Conservation (phyloP, 2,888 invertebrate genomes). For the Eristalis tenax region DNA sequence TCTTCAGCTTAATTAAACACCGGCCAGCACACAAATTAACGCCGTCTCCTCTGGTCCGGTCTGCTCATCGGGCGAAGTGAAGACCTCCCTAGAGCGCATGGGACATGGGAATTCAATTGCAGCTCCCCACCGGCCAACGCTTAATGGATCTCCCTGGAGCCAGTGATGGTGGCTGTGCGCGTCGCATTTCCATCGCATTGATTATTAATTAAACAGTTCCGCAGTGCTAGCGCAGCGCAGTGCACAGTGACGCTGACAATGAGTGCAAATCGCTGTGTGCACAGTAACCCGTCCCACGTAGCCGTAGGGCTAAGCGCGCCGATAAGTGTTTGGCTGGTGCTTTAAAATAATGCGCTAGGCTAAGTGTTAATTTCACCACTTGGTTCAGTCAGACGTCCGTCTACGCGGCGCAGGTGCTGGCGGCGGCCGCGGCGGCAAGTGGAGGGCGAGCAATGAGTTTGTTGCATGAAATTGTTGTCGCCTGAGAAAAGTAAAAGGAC, state of each 20-base stretch:
- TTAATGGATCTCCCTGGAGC: slow-evolving; percentile 58
- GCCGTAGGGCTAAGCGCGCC: slow-evolving; percentile 38
- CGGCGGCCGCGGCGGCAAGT: background rate
- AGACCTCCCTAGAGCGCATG: slow-evolving; percentile 58
- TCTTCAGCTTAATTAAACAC: slow-evolving; percentile 68
- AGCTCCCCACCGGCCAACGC: slow-evolving; percentile 15
- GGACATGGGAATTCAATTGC: slow-evolving; percentile 57
- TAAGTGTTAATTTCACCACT: slow-evolving; percentile 69
- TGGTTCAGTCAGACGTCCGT: slow-evolving; percentile 8
- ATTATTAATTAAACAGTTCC: slow-evolving; percentile 63
- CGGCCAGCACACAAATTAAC: slow-evolving; percentile 53
- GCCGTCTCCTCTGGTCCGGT: slow-evolving; percentile 24
- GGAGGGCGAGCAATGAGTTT: background rate
- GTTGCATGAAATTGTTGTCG: background rate
- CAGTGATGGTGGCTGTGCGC: background rate
- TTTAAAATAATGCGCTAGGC: slow-evolving; percentile 58
- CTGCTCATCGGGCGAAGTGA: slow-evolving; percentile 17
- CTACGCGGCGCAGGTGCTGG: background rate
- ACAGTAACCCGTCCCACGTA: slow-evolving; percentile 1
- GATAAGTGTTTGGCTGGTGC: slow-evolving; percentile 62
- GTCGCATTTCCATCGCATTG: slow-evolving; percentile 7
- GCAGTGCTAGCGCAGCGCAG: slow-evolving; percentile 23
- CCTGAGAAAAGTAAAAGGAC: background rate
- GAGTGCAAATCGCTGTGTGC: slow-evolving; percentile 48
- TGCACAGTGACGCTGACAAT: slow-evolving; percentile 52